phyloP scores from a whole-genome alignment of 2,113 vertebrate species.

The Ptilonorhynchus violaceus region DNA sequence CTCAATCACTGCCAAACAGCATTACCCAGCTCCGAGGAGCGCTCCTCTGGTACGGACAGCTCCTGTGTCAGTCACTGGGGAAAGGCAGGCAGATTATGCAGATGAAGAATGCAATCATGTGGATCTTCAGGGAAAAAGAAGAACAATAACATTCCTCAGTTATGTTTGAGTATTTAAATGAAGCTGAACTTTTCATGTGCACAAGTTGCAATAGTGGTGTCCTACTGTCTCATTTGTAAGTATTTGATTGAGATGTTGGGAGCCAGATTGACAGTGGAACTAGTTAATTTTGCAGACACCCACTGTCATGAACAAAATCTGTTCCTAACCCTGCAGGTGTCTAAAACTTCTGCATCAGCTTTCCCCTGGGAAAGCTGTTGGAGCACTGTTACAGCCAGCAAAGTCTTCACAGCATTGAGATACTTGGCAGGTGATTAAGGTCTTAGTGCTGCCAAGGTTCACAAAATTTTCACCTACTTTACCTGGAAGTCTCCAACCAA shows the following conservation, averaged over 20 bases:
- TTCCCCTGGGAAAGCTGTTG: background rate
- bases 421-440: background rate
- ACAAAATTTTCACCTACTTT: background rate
- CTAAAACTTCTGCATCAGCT: background rate
- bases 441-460: background rate
- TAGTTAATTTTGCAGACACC: background rate
- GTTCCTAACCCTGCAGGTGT: background rate
- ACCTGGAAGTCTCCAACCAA: background rate
- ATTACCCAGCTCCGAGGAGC: background rate
- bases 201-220: background rate
- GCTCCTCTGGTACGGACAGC: background rate
- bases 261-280: background rate
- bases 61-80: background rate
- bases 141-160: background rate
- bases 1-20: constrained; percentile 29
- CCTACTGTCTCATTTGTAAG: background rate
- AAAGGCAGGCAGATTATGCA: constrained; percentile 8
- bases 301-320: background rate
- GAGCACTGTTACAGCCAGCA: background rate
- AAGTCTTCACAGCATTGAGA: background rate
- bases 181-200: background rate
- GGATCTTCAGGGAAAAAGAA: background rate
- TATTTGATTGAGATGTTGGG: background rate
- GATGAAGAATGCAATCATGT: background rate
- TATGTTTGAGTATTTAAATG: background rate